phyloP scores from a whole-genome alignment of 2,888 invertebrate genomes.

The Philhelius pedissequus region DNA sequence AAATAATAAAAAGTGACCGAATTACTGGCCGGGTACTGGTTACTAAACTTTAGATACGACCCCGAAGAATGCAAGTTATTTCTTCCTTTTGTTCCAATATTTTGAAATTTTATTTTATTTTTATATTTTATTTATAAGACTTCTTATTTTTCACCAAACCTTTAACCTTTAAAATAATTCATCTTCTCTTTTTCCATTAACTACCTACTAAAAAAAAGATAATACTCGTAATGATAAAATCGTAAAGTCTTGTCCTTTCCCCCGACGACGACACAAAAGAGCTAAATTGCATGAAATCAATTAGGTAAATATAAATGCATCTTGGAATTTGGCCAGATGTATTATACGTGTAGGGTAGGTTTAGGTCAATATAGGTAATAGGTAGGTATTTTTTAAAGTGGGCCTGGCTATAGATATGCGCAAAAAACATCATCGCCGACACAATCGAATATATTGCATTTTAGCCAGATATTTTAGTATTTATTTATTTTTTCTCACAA shows the following conservation, averaged over 20 bases:
- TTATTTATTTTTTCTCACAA: too few species aligned
- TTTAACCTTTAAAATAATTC: not conserved
- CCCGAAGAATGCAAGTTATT: not conserved
- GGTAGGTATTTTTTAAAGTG: too few species aligned
- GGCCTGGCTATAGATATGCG: too few species aligned
- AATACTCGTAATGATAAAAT: too few species aligned
- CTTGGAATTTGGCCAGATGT: not conserved
- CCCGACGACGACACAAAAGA: not conserved
- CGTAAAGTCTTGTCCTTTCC: not conserved
- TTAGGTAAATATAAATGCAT: not conserved
- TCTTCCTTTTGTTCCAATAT: not conserved
- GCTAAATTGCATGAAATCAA: conserved; percentile 1
- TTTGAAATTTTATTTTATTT: not conserved
- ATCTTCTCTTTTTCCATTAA: not conserved
- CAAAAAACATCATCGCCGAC: too few species aligned
- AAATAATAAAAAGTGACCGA: too few species aligned
- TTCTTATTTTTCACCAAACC: not conserved
- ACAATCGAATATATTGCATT: too few species aligned
- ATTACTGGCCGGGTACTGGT: too few species aligned
- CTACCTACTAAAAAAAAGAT: not conserved
- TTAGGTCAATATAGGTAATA: too few species aligned
- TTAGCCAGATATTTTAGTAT: too few species aligned
- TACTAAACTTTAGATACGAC: not conserved
- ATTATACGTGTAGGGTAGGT: too few species aligned
- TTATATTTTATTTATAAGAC: not conserved